Percentiles rank a stretch among this genome's conserved stretches.
Evolutionary conservation across 1,140 invertebrate species (phyloP).

Genomic region (Chironomus striatipennis): DNA sequence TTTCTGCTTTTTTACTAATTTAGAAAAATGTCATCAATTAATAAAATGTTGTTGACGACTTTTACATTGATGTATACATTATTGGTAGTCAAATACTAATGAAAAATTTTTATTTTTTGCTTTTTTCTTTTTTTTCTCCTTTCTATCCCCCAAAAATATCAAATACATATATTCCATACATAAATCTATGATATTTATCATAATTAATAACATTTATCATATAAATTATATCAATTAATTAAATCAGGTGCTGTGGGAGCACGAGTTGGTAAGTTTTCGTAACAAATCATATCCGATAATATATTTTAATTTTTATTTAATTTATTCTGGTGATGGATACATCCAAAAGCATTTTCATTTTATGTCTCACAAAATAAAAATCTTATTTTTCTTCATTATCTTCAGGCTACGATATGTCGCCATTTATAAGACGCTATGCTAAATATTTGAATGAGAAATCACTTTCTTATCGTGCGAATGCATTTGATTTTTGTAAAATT

Average conservation of each 20-base stretch:
- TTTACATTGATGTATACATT: too few species aligned
- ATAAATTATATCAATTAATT: not conserved
- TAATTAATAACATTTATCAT: not conserved
- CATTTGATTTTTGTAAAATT: slow-evolving; percentile 99
- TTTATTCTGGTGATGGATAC: not conserved
- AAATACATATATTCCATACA: not conserved
- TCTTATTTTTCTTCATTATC: slow-evolving; percentile 26
- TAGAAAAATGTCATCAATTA: too few species aligned
- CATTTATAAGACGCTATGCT: slow-evolving; percentile 95
- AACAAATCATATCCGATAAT: not conserved
- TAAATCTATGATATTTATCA: not conserved
- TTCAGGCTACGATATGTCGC: slow-evolving; percentile 98
- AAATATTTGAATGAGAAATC: slow-evolving; percentile 99
- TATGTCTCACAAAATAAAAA: not conserved
- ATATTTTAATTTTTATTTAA: not conserved
- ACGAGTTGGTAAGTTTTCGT: slow-evolving; percentile 30
- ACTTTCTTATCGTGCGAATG: slow-evolving; percentile 92
- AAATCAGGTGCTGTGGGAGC: slow-evolving; percentile 36
- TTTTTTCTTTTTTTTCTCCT: slow-evolving; percentile 28
- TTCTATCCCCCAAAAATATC: too few species aligned
- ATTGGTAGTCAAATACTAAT: not conserved
- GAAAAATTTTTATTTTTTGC: slow-evolving; percentile 21
- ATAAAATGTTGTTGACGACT: too few species aligned
- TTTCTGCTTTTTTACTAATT: too few species aligned
- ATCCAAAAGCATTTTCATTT: not conserved